phyloP scores from a whole-genome alignment of 2,888 invertebrate species.

The Lepidochitona cinerea region DNA sequence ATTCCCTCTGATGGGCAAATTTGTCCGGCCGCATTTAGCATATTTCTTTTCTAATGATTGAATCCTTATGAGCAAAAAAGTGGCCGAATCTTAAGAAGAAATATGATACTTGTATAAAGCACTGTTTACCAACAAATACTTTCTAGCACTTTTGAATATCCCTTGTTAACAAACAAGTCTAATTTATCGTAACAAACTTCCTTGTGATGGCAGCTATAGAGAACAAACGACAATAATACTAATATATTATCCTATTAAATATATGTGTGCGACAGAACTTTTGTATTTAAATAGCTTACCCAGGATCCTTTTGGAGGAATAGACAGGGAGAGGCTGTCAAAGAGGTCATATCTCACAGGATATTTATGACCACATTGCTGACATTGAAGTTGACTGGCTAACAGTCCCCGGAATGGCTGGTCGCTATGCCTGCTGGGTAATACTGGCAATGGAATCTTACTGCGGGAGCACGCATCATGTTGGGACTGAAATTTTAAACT shows the following conservation, averaged over 20 bases:
- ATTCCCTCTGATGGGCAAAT: no score
- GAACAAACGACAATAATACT: neutral
- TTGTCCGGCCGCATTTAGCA: no score
- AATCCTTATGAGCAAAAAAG: no score
- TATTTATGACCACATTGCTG: slow-evolving; percentile 83
- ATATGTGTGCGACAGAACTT: neutral
- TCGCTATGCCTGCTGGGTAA: slow-evolving; percentile 52
- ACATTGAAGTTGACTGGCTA: slow-evolving; percentile 84
- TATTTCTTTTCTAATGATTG: no score
- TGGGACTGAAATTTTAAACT: slow-evolving; percentile 44
- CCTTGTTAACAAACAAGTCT: no score
- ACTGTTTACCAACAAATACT: no score
- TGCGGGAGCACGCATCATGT: slow-evolving; percentile 44
- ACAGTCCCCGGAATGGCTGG: slow-evolving; percentile 82
- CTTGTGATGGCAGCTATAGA: no score
- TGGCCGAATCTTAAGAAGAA: no score
- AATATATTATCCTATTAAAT: neutral
- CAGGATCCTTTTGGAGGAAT: slow-evolving; percentile 50
- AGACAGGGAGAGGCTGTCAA: slow-evolving; percentile 89
- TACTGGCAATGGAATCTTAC: slow-evolving; percentile 49
- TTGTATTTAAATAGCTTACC: slow-evolving; percentile 39
- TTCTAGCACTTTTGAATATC: no score
- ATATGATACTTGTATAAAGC: no score
- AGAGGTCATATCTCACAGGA: slow-evolving; percentile 91
- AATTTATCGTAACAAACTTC: no score